Evolutionary conservation across 2,113 vertebrate species (phyloP), one percentile per base, ranked within the genome.

Genomic region (Proterorhinus semilunaris): DNA sequence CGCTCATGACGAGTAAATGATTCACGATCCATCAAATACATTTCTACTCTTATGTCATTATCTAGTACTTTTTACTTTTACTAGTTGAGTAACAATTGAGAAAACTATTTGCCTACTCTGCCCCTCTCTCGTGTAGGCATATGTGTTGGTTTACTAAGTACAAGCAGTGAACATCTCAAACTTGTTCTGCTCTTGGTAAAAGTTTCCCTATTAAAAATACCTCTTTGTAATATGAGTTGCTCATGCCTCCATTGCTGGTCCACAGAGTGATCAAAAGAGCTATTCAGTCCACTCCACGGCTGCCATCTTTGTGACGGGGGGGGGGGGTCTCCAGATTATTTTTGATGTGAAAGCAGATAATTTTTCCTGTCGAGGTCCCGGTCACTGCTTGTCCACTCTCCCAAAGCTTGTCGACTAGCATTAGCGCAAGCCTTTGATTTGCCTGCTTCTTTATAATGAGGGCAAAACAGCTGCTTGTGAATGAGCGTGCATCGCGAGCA

Each of bases 381-480:
- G 91, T 91, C 76, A 88, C 92, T 90, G 92, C 92, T 90, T 94
- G 93, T 95, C 94, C 89, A 90, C 92, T 89, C 89, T 94, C 91
- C 92, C 76, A 88, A 92, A 90, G 92, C 92, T 90, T 94, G 93
- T 95, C 94, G 89, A 84, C 91, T 79, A 76, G 90, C 79, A 89
- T 95, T 95, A 95, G 91, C 84, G 55, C 88, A 86, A 86, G 86
- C 62, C 87, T 94, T 92, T 93, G 93, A 94, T 94, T 94, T 91
- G 87, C 83, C 90, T 94, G 53, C 49, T 94, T 92, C 58, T 90
- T 94, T 92, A 93, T 93, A 93, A 94, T 91, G 92, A 92, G 79
- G 88, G 91, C 93, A 74, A 93, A 96, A 94, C 95, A 96, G 94
- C 94, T 94, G 94, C 93, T 94, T 95, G 94, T 94, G 95, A 97